phyloP scores from a whole-genome alignment of 1,140 invertebrate species.

The Drosophila chauvacae region DNA sequence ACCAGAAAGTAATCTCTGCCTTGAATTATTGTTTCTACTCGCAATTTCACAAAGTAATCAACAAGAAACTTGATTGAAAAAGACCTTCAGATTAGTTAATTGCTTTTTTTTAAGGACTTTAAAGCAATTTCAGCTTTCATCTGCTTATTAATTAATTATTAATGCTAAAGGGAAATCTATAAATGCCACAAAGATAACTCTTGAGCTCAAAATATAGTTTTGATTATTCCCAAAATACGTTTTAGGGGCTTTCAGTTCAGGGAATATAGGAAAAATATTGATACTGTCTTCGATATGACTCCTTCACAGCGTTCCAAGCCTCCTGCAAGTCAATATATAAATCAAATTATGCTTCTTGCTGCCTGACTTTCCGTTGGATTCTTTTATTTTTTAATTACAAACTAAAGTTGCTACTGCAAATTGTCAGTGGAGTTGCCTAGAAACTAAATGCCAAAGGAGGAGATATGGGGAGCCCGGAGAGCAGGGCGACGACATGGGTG shows the following conservation, averaged over 20 bases:
- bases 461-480: neutral
- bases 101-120: neutral
- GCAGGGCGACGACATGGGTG: neutral
- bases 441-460: slow-evolving; percentile 5
- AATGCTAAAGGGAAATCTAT: no score
- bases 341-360: neutral
- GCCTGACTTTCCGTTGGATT: neutral
- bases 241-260: neutral
- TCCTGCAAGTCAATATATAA: no score
- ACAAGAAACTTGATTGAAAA: neutral
- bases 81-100: neutral
- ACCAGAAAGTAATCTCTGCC: neutral
- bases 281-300: no score
- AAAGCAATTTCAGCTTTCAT: neutral
- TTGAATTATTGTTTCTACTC: neutral
- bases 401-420: slow-evolving; percentile 31
- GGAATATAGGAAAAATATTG: no score
- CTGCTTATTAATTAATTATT: no score
- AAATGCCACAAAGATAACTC: no score
- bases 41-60: neutral
- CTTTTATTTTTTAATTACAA: slow-evolving; percentile 8
- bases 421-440: neutral
- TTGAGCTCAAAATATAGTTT: neutral
- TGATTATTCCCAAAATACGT: neutral
- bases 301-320: no score